Evolutionary conservation across 2,888 invertebrate species (phyloP).

Genomic region (Lycaena phlaeas): DNA sequence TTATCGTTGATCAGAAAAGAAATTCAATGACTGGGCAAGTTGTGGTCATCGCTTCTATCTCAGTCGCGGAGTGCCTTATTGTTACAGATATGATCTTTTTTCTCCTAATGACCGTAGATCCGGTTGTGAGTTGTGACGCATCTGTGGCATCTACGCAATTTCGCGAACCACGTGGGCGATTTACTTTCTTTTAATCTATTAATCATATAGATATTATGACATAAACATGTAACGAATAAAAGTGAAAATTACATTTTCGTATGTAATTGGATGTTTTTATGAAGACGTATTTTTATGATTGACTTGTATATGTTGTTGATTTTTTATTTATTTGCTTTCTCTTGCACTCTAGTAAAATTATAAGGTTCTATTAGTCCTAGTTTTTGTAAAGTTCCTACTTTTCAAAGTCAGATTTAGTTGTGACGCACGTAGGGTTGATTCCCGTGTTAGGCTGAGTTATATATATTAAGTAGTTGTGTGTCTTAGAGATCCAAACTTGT

Average conservation of each 20-base stretch:
- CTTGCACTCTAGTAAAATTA: too few relatives aligned
- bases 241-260: conserved; percentile 9
- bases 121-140: conserved; percentile 61
- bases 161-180: conserved; percentile 30
- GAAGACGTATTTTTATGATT: not conserved
- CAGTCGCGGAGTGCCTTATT: conserved; percentile 60
- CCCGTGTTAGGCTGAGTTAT: too few relatives aligned
- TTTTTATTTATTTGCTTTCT: too few relatives aligned
- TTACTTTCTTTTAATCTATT: conserved; percentile 7
- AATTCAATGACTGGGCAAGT: conserved; percentile 39
- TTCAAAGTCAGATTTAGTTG: too few relatives aligned
- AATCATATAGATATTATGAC: conserved; percentile 3
- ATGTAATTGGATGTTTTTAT: conserved; percentile 16
- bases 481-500: too few relatives aligned
- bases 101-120: conserved; percentile 61
- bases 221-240: not conserved
- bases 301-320: too few relatives aligned
- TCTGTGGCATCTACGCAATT: conserved; percentile 44
- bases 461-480: too few relatives aligned
- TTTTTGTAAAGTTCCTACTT: too few relatives aligned
- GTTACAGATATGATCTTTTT: conserved; percentile 62
- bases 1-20: conserved; percentile 1
- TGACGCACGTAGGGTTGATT: too few relatives aligned
- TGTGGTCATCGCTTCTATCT: conserved; percentile 41
- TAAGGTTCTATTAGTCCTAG: too few relatives aligned